These are phyloP conservation scores for Lagorchestes hirsutus DNA, from an alignment of 2,797 vertebrate species.

Conservation along the genomic window DNA sequence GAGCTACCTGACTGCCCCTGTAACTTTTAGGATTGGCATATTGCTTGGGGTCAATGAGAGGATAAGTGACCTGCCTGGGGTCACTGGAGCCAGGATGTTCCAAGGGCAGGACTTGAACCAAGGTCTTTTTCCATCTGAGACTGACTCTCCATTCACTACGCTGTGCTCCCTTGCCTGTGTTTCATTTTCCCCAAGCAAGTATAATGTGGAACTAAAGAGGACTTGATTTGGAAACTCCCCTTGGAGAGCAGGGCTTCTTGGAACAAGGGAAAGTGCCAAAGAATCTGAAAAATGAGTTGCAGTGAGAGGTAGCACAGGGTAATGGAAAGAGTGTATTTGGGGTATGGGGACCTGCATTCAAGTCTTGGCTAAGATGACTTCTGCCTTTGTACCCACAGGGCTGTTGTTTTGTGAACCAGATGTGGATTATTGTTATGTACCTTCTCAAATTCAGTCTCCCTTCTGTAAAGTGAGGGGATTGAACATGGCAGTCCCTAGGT, in stretches of 20 bases:
- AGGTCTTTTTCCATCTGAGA: no score
- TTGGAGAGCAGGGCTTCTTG: background rate
- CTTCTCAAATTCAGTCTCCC: background rate
- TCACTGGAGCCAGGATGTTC: no score
- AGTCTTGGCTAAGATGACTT: background rate
- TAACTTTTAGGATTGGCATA: no score
- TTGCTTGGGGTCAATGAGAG: no score
- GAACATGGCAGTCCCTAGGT: background rate
- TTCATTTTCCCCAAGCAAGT: constrained; percentile 11
- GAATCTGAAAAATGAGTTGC: background rate
- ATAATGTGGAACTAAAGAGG: background rate
- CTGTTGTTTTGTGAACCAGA: background rate
- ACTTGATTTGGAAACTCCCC: background rate
- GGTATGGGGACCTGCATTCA: background rate
- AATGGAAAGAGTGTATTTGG: background rate
- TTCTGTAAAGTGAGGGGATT: background rate
- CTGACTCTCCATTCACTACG: no score
- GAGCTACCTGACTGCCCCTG: no score
- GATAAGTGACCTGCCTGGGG: no score
- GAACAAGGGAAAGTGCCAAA: background rate
- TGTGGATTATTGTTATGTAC: background rate
- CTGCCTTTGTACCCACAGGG: background rate
- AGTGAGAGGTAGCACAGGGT: background rate
- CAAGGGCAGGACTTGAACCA: no score
- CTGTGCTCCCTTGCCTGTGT: background rate